Evolutionary conservation across 2,113 vertebrate genomes (phyloP), one percentile per base, ranked within the genome.

Genomic region (Orycteropus afer): DNA sequence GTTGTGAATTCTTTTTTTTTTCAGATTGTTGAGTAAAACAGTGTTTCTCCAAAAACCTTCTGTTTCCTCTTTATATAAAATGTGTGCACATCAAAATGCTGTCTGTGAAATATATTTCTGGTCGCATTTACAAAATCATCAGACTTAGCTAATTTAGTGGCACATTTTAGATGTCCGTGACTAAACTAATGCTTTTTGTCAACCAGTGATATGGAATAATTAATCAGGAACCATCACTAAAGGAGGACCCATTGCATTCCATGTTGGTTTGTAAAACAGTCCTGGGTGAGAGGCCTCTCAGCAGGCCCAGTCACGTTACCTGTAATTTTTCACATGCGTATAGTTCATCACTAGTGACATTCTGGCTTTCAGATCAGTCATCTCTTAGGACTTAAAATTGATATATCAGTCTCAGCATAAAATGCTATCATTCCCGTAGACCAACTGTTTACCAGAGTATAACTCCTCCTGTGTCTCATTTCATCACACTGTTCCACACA

Each of bases 401-500:
- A 98, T 99, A 97, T 98, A 99, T 99, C 99, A 98, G 98, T 97
- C 98, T 98, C 98, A 98, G 98, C 97, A 98, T 97, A 99, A 99
- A 99, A 99, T 98, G 98, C 98, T 98, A 98, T 98, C 98, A 98
- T 99, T 98, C 98, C 98, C 93, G 95, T 98, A 97, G 98, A 98
- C 98, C 96, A 98, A 98, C 98, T 99, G 98, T 99, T 99, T 99
- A 98, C 97, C 97, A 79, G 98, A 98, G 96, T 98, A 98, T 98
- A 98, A 99, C 98, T 98, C 98, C 98, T 98, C 98, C 98, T 98
- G 99, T 98, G 98, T 98, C 98, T 99, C 98, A 99, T 99, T 99
- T 99, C 98, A 99, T 99, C 98, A 98, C 98, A 98, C 97, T 98
- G 98, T 98, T 99, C 98, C 98, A 99, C 96, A 98, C 95, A 97